phyloP scores from a whole-genome alignment of 2,888 invertebrate genomes.

The Amblyjoppa fuscipennis region DNA sequence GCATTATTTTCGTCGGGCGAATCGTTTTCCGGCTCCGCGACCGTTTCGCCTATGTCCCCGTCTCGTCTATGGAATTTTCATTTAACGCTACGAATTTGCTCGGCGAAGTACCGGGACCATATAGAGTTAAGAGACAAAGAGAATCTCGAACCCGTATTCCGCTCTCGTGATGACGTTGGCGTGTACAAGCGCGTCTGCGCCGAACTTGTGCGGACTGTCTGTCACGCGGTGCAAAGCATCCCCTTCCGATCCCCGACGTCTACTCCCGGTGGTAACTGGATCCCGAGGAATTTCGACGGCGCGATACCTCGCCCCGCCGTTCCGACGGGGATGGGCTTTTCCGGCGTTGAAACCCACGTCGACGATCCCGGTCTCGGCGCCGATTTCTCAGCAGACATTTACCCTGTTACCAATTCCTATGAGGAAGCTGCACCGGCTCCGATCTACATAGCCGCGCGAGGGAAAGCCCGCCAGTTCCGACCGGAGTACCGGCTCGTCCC shows the following conservation, averaged over 20 bases:
- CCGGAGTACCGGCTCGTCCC: background rate
- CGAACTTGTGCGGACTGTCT: background rate
- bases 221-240: background rate
- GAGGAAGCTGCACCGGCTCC: conserved; percentile 19
- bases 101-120: background rate
- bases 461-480: conserved; percentile 35
- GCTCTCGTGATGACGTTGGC: background rate
- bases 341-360: conserved; percentile 39
- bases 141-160: background rate
- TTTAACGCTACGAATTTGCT: conserved; percentile 11
- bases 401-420: conserved; percentile 30
- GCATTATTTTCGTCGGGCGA: no score
- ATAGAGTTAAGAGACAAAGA: background rate
- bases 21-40: background rate
- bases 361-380: conserved; percentile 26
- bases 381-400: conserved; percentile 19
- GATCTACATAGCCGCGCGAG: background rate
- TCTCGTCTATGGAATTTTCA: conserved; percentile 10
- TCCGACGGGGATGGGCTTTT: background rate
- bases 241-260: background rate
- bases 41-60: background rate
- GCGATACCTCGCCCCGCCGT: background rate
- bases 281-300: conserved; percentile 8
- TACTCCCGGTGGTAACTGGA: background rate
- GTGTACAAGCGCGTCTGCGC: conserved; percentile 20